Conservation (phyloP, 1,140 invertebrate genomes). For the Carcinoscorpius rotundicauda region DNA sequence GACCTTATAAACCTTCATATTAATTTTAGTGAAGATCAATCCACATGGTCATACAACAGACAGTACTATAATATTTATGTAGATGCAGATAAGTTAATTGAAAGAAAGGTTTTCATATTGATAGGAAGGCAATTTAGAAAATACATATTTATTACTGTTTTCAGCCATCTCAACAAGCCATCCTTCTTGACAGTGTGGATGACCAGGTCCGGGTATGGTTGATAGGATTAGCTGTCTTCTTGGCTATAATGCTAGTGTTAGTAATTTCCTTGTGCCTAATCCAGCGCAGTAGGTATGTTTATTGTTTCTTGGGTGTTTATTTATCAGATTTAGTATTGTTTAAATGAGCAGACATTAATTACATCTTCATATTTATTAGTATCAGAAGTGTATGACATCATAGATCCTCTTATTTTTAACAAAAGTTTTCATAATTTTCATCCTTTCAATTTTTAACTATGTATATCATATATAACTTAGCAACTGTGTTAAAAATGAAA, state of each 20-base stretch:
- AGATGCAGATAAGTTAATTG: not conserved
- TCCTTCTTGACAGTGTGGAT: conserved; percentile 27
- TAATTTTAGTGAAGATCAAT: too few relatives aligned
- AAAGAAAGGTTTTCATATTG: not conserved
- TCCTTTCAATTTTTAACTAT: too few relatives aligned
- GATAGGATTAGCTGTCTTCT: conserved; percentile 60
- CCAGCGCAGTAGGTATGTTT: conserved; percentile 50
- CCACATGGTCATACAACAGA: too few relatives aligned
- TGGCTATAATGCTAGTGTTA: conserved; percentile 59
- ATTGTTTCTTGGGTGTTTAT: not conserved
- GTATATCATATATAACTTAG: too few relatives aligned
- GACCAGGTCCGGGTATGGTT: conserved; percentile 52
- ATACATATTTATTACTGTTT: not conserved
- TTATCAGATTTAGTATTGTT: not conserved
- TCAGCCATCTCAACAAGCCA: conserved; percentile 21
- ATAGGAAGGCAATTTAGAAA: conserved; percentile 9
- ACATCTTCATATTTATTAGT: too few relatives aligned
- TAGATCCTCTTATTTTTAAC: too few relatives aligned
- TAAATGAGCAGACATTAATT: not conserved
- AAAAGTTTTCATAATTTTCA: too few relatives aligned
- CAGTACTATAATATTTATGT: too few relatives aligned
- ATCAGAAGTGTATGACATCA: too few relatives aligned
- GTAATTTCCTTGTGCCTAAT: conserved; percentile 64
- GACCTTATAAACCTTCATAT: too few relatives aligned
- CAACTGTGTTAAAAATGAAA: too few relatives aligned